Conservation (phyloP, 1,140 invertebrate genomes). For the Drosophila setifemur region DNA sequence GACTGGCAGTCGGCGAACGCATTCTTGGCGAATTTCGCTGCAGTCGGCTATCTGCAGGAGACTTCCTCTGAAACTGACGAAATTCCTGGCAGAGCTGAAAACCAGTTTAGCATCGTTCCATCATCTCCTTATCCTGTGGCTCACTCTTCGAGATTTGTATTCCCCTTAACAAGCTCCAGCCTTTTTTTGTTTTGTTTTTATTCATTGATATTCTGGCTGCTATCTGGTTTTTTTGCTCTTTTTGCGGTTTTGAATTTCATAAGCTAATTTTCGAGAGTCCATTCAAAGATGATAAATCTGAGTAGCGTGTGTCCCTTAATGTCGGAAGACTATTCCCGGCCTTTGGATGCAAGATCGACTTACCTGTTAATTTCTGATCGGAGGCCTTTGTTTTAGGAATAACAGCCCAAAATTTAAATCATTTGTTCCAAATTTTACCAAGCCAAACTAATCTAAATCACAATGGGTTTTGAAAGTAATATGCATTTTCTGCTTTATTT, state of each 20-base stretch:
- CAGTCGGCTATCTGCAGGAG: conserved; percentile 24
- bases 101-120: conserved; percentile 36
- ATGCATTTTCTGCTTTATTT: too few relatives aligned
- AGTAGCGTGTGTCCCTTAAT: conserved; percentile 35
- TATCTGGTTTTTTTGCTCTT: background rate
- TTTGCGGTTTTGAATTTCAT: conserved; percentile 27
- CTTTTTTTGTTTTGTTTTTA: conserved; percentile 4
- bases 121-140: conserved; percentile 32
- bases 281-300: conserved; percentile 36
- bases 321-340: conserved; percentile 27
- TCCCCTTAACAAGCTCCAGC: conserved; percentile 23
- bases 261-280: conserved; percentile 39
- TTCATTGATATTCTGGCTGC: conserved; percentile 27
- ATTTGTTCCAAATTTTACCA: too few relatives aligned
- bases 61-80: conserved; percentile 20
- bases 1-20: background rate
- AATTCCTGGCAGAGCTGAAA: conserved; percentile 25
- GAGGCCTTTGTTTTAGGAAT: background rate
- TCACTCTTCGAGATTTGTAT: conserved; percentile 23
- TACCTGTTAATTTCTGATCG: conserved; percentile 6
- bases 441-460: too few relatives aligned
- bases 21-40: conserved; percentile 22
- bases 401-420: too few relatives aligned
- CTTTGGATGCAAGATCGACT: conserved; percentile 21
- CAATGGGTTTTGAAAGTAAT: too few relatives aligned